Evolutionary conservation across 2,888 invertebrate species (phyloP), one percentile per base, ranked within the genome.

Genomic region (Drosophila kokeensis): DNA sequence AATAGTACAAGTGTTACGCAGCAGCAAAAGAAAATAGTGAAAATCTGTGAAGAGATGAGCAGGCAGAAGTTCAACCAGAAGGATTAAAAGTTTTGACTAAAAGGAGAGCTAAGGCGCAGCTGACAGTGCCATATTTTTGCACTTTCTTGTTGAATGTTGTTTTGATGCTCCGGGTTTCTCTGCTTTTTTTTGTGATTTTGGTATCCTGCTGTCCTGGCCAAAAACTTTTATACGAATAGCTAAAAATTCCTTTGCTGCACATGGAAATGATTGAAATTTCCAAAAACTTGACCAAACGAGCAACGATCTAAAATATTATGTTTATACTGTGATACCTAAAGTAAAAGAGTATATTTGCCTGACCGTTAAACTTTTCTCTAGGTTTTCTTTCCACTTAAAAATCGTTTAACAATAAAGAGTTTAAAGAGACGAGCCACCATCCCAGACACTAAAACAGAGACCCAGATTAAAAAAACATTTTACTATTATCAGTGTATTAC

Each of bases 61-160:
- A 21, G 64, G 40, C 65, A 87, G 76, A 89, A 86, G 70, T 88
- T 81, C 65, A 79, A 67, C 71, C 73, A 72, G 74, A 79, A 76
- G 84, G 84, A 84, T 87, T 87, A 79, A 89, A 85, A 81, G 79
- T 85, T 89, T 89, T 61, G 3, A 74, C 67, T 69, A 79, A 89
- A 89, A 71, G 69, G 50, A 64, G 60, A 69, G 50, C 73, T 64
- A 65, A 75, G 65, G 69, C 76, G 36, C 7, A 64, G 36, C 72
- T 76, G 66, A 81, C 81, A 83, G 42, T 81, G 68, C 67, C 72
- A 79, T 73, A 74, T 79, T 84, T 82, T 66, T 34, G 10, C 34
- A 11, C 38, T 29, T 27, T 32, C 45, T 55, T 38, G 65, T 27
- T 63, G 13, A 13, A 13, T 61, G 55, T 50, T 67, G 32, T 50